Evolutionary conservation across 2,113 vertebrate species (phyloP).

Genomic region (Mus spicilegus): DNA sequence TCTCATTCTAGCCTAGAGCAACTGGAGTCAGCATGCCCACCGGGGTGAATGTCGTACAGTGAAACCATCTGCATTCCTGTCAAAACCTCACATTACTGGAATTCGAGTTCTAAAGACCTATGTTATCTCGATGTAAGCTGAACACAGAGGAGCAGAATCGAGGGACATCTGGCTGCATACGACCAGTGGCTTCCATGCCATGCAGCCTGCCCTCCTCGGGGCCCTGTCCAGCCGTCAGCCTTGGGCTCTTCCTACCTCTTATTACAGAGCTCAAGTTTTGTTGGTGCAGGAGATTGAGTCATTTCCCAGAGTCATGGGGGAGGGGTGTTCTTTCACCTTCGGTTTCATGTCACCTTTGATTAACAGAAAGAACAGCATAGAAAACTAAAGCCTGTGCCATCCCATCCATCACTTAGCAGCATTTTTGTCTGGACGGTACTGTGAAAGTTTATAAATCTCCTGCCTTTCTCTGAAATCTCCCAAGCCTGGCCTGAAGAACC

Average conservation of each 20-base stretch:
- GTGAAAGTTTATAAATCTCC: neutral
- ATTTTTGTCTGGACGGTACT: neutral
- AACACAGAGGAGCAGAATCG: neutral
- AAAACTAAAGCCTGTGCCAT: neutral
- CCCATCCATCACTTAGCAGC: neutral
- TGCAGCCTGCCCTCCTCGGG: neutral
- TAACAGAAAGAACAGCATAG: neutral
- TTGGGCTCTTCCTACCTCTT: neutral
- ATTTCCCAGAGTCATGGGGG: neutral
- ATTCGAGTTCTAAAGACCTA: neutral
- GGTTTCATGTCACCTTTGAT: neutral
- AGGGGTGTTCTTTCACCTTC: neutral
- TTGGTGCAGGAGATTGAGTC: neutral
- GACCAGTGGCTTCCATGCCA: fast-evolving
- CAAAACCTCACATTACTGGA: neutral
- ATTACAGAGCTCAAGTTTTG: neutral
- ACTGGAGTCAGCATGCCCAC: neutral
- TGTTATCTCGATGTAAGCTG: neutral
- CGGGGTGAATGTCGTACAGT: fast-evolving
- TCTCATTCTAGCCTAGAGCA: neutral
- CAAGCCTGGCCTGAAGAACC: neutral
- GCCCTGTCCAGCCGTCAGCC: neutral
- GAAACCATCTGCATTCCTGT: neutral
- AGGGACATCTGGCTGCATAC: too few relatives aligned
- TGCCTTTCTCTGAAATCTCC: neutral